Evolutionary conservation across 2,113 vertebrate species (phyloP).

Genomic region (Monopterus albus): DNA sequence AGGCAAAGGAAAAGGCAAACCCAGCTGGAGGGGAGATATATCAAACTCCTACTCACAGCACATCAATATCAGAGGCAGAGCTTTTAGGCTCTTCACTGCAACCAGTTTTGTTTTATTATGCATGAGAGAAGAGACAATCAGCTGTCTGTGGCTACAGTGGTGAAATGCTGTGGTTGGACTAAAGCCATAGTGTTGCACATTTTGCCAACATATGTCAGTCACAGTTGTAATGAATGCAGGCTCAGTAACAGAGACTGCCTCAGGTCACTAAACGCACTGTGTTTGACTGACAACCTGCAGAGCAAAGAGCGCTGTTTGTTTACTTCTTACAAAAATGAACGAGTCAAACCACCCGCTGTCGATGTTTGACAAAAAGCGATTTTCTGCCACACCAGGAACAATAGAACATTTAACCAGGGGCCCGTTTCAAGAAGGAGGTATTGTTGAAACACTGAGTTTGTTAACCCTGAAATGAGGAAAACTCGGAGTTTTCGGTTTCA

Average conservation of each 20-base stretch:
- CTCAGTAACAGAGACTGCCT: not conserved
- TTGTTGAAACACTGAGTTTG: too few species aligned
- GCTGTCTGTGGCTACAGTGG: slow-evolving; percentile 59
- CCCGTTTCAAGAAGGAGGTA: too few species aligned
- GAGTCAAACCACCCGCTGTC: not conserved
- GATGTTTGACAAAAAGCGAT: not conserved
- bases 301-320: slow-evolving; percentile 32
- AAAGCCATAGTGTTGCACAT: slow-evolving; percentile 47
- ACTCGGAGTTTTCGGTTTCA: too few species aligned
- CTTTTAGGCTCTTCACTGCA: slow-evolving; percentile 49
- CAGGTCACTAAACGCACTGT: slow-evolving; percentile 17
- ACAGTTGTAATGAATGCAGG: slow-evolving; percentile 30
- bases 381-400: not conserved
- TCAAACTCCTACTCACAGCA: slow-evolving; percentile 45
- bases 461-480: too few species aligned
- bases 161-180: slow-evolving; percentile 53
- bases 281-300: slow-evolving; percentile 27
- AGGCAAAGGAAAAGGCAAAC: slow-evolving; percentile 42
- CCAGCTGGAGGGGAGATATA: slow-evolving; percentile 39
- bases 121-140: slow-evolving; percentile 62
- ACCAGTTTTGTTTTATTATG: slow-evolving; percentile 67
- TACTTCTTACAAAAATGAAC: not conserved
- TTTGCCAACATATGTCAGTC: slow-evolving; percentile 48
- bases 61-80: slow-evolving; percentile 39
- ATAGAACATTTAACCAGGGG: not conserved